Evolutionary conservation across 1,140 invertebrate species (phyloP).

Genomic region (Drosophila sucinea): DNA sequence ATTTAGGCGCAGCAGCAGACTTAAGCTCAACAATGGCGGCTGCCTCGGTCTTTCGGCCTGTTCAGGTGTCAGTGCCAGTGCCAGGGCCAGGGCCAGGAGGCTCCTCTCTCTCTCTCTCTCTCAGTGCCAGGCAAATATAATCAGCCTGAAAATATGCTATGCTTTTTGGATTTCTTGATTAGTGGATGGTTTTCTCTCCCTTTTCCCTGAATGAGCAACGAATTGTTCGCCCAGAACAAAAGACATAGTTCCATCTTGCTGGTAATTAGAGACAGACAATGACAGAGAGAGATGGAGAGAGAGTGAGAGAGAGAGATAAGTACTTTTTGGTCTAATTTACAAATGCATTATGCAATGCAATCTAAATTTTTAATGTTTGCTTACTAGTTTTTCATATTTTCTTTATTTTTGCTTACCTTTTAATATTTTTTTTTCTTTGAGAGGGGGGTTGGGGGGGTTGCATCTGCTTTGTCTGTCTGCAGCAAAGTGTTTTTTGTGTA

Average conservation of each 20-base stretch:
- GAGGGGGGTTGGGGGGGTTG: neutral
- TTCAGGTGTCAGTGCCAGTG: neutral
- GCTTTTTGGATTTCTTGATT: slow-evolving; percentile 71
- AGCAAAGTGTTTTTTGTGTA: slow-evolving; percentile 30
- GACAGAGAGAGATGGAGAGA: neutral
- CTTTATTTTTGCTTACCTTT: neutral
- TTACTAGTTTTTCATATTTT: slow-evolving; percentile 3
- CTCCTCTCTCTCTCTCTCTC: neutral
- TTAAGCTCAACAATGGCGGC: slow-evolving; percentile 68
- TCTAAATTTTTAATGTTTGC: neutral
- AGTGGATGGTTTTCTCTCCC: slow-evolving; percentile 18
- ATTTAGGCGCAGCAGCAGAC: slow-evolving; percentile 68
- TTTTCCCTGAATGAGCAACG: neutral
- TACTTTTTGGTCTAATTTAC: neutral
- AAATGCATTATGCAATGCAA: neutral
- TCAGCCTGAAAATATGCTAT: slow-evolving; percentile 62
- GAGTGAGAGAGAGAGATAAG: neutral
- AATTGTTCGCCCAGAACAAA: slow-evolving; percentile 2
- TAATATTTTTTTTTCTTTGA: neutral
- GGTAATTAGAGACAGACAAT: neutral
- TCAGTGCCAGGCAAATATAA: slow-evolving; percentile 60
- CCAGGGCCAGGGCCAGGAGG: slow-evolving; percentile 15
- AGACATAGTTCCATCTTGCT: neutral
- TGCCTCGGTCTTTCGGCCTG: slow-evolving; percentile 6
- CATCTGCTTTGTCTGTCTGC: neutral